phyloP scores from a whole-genome alignment of 2,113 vertebrate genomes.

The Hipposideros armiger region DNA sequence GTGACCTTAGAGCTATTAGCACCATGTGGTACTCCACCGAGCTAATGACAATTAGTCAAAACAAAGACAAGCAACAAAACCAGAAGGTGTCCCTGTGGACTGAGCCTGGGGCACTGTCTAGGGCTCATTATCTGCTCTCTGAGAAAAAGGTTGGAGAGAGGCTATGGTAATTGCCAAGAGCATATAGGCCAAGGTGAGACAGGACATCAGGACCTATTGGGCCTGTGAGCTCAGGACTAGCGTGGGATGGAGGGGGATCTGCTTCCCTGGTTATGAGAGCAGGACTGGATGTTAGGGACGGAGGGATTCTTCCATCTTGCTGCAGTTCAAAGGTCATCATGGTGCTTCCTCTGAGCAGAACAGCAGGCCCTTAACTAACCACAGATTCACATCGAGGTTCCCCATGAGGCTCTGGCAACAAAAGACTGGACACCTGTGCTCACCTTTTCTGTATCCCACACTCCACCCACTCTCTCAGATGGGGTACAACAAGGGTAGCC shows the following conservation, averaged over 20 bases:
- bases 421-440: conserved; percentile 61
- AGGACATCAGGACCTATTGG: too few relatives aligned
- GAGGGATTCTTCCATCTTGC: background rate
- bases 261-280: background rate
- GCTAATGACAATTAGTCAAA: conserved; percentile 71
- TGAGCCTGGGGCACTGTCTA: background rate
- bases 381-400: background rate
- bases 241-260: background rate
- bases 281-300: background rate
- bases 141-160: background rate
- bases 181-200: background rate
- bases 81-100: conserved; percentile 51
- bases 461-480: background rate
- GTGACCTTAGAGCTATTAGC: background rate
- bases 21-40: conserved; percentile 30
- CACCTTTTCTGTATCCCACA: background rate
- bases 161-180: background rate
- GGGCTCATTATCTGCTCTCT: conserved; percentile 64
- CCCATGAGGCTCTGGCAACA: conserved; percentile 45
- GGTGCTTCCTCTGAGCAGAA: conserved; percentile 22
- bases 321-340: background rate
- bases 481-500: background rate
- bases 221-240: background rate
- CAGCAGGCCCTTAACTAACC: conserved; percentile 50
- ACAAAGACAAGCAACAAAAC: conserved; percentile 61